Conservation (phyloP, 2,113 vertebrate species). For the Coreoperca whiteheadi region DNA sequence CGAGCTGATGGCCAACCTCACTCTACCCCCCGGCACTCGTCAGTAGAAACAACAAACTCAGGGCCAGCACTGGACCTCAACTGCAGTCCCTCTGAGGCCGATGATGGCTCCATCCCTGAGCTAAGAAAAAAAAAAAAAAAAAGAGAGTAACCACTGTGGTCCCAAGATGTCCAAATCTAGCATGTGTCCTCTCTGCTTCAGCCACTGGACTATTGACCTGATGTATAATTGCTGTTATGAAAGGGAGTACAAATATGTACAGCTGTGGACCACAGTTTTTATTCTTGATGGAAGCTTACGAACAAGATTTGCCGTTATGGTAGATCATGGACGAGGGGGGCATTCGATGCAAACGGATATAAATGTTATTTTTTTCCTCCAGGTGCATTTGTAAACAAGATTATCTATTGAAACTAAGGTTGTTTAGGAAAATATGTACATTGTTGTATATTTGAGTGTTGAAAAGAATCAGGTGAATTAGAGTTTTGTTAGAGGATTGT, state of each 20-base stretch:
- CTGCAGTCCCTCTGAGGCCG: not conserved
- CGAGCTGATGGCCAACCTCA: conserved; percentile 98
- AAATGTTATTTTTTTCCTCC: conserved; percentile 85
- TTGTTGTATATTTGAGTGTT: conserved; percentile 90
- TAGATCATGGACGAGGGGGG: conserved; percentile 39
- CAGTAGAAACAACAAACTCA: conserved; percentile 81
- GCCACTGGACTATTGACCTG: conserved; percentile 56
- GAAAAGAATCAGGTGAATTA: conserved; percentile 69
- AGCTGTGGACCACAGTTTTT: conserved; percentile 55
- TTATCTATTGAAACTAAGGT: conserved; percentile 85
- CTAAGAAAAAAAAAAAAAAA: not conserved
- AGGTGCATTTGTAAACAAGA: conserved; percentile 94
- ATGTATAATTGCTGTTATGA: conserved; percentile 58
- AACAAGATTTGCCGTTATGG: conserved; percentile 34
- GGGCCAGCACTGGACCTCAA: conserved; percentile 65
- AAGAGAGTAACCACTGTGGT: conserved; percentile 48
- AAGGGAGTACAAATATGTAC: conserved; percentile 77
- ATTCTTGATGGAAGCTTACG: conserved; percentile 49
- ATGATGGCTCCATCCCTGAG: not conserved
- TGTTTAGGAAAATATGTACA: conserved; percentile 96
- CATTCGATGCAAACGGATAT: conserved; percentile 67
- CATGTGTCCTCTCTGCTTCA: conserved; percentile 77
- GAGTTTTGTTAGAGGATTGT: conserved; percentile 71
- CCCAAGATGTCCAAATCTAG: conserved; percentile 74
- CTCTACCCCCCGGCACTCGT: conserved; percentile 92